Conservation (phyloP, 1,140 invertebrate species). For the Grapholita molesta region DNA sequence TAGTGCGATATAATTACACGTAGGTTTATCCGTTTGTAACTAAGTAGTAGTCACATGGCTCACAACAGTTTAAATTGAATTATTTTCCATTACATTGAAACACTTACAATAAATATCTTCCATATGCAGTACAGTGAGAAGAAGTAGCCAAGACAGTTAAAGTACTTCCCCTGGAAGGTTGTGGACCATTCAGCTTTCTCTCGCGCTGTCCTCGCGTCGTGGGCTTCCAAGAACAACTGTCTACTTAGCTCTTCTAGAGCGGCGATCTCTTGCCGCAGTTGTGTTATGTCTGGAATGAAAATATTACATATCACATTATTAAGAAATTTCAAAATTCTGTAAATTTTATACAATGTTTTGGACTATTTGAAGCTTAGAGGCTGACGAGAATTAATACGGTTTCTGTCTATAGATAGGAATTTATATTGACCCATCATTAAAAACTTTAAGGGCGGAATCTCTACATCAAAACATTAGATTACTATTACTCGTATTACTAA, state of each 20-base stretch:
- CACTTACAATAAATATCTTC: constrained; percentile 99
- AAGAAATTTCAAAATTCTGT: too few species aligned
- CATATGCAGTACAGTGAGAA: constrained; percentile 99
- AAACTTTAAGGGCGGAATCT: background rate
- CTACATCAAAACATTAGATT: background rate
- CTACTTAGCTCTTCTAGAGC: constrained; percentile 94
- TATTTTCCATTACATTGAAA: background rate
- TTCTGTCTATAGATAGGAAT: too few species aligned
- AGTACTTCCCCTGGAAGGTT: constrained; percentile 99
- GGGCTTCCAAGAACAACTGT: constrained; percentile 97
- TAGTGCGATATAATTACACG: too few species aligned
- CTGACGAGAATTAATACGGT: too few species aligned
- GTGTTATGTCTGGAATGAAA: constrained; percentile 84
- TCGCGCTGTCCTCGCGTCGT: constrained; percentile 95
- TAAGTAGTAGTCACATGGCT: too few species aligned
- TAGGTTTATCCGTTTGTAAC: too few species aligned
- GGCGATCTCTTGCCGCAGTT: constrained; percentile 91
- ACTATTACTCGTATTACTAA: too few species aligned
- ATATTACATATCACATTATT: background rate
- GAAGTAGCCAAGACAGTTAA: constrained; percentile 99
- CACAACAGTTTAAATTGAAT: too few species aligned
- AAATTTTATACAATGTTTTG: too few species aligned
- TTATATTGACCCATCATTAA: too few species aligned
- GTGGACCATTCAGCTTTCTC: constrained; percentile 96
- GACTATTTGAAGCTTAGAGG: too few species aligned